These are phyloP conservation scores for Oscheius onirici DNA, from an alignment of 2,888 invertebrate genomes.

Conservation along the genomic window DNA sequence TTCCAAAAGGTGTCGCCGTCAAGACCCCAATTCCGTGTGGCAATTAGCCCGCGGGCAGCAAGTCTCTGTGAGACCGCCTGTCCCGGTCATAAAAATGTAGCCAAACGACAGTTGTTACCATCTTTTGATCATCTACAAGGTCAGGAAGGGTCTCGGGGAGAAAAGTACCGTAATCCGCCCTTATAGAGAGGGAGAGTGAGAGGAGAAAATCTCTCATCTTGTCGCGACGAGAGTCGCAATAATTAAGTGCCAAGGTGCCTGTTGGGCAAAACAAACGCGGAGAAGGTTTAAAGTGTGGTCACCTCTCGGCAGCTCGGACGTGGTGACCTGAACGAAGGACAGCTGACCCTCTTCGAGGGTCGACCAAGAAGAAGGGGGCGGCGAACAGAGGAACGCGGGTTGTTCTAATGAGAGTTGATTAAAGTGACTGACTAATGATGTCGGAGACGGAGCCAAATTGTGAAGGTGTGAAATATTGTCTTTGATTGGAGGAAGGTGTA, in stretches of 20 bases:
- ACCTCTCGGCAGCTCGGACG: neutral
- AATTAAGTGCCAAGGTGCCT: slow-evolving; percentile 20
- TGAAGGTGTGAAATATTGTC: too few relatives aligned
- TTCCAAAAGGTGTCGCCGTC: slow-evolving; percentile 1
- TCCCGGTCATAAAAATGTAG: slow-evolving; percentile 13
- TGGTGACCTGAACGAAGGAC: neutral
- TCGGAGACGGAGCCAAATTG: too few relatives aligned
- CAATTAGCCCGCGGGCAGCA: slow-evolving; percentile 7
- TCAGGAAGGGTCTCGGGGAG: neutral
- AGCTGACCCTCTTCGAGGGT: neutral
- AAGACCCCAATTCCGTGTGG: neutral
- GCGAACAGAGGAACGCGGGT: too few relatives aligned
- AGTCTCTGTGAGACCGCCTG: neutral
- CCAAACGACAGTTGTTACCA: slow-evolving; percentile 9
- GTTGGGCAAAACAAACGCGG: slow-evolving; percentile 27
- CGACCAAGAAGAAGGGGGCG: neutral
- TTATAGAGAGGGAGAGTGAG: neutral
- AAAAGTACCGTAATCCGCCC: too few relatives aligned
- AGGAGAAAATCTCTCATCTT: neutral
- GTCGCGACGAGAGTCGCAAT: neutral
- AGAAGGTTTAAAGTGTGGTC: slow-evolving; percentile 14
- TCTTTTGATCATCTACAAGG: neutral
- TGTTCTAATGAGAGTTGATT: too few relatives aligned
- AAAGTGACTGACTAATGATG: too few relatives aligned
- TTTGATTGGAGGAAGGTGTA: too few relatives aligned